Percentiles rank a stretch among this genome's conserved stretches.
Evolutionary conservation across 2,888 invertebrate genomes (phyloP).

Genomic region (Patella caerulea): DNA sequence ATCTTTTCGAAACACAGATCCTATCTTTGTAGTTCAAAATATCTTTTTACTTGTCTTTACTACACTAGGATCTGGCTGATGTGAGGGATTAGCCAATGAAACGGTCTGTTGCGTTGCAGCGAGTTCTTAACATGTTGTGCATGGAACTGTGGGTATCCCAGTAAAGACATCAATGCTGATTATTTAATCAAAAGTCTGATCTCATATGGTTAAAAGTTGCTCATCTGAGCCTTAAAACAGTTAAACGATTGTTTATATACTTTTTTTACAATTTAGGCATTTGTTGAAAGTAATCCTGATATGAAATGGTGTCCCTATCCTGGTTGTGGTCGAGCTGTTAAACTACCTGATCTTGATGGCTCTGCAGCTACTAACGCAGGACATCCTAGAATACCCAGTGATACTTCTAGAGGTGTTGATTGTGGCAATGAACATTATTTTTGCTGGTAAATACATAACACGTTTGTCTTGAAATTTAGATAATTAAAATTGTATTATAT

Average conservation of each 20-base stretch:
- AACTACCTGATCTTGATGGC: constrained; percentile 74
- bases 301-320: constrained; percentile 82
- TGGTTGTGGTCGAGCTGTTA: constrained; percentile 79
- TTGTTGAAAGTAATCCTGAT: constrained; percentile 80
- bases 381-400: constrained; percentile 50
- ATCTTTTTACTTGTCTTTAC: not conserved
- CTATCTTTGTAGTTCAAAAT: too few relatives aligned
- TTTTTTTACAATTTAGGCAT: constrained; percentile 74
- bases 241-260: not conserved
- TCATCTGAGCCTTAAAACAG: not conserved
- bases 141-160: too few relatives aligned
- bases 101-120: too few relatives aligned
- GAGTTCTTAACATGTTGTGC: too few relatives aligned
- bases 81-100: too few relatives aligned
- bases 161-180: too few relatives aligned
- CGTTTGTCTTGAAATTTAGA: too few relatives aligned
- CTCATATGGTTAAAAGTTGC: too few relatives aligned
- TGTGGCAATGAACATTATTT: constrained; percentile 82
- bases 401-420: constrained; percentile 77
- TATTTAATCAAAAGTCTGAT: too few relatives aligned
- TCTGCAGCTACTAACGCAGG: constrained; percentile 19
- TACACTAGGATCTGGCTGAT: not conserved
- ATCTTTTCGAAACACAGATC: not conserved
- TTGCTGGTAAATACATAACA: constrained; percentile 75
- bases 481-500: too few relatives aligned